phyloP scores from a whole-genome alignment of 2,113 vertebrate species.

The Bubo bubo region DNA sequence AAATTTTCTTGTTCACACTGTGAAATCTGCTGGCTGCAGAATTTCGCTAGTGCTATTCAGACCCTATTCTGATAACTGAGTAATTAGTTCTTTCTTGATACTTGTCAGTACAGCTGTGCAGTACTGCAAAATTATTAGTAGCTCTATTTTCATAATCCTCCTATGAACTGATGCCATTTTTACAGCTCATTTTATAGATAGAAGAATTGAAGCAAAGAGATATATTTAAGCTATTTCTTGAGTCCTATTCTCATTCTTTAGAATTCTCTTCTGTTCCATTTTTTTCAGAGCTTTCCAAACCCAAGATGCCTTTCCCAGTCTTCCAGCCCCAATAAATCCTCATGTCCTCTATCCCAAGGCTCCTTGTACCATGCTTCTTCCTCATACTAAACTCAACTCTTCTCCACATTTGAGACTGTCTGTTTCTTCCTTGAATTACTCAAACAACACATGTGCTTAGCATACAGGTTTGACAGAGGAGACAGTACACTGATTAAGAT shows the following conservation, averaged over 20 bases:
- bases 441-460: background rate
- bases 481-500: background rate
- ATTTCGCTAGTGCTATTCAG: slow-evolving; percentile 3
- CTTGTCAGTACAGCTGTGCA: slow-evolving; percentile 27
- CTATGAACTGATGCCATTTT: background rate
- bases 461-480: background rate
- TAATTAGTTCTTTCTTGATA: slow-evolving; percentile 3
- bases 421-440: background rate
- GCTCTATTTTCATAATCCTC: slow-evolving; percentile 15
- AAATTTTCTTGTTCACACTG: background rate
- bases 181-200: background rate
- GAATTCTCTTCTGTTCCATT: background rate
- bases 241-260: background rate
- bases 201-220: background rate
- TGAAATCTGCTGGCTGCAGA: background rate
- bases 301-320: background rate
- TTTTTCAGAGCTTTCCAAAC: background rate
- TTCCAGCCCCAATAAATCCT: background rate
- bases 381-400: background rate
- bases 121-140: slow-evolving; percentile 7
- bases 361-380: background rate
- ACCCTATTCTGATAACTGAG: background rate
- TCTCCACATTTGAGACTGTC: background rate
- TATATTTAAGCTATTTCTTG: background rate
- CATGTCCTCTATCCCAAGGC: background rate